Base-by-base conservation (phyloP, 2,888 invertebrate genomes). In the Drosophila peninsularis region DNA sequence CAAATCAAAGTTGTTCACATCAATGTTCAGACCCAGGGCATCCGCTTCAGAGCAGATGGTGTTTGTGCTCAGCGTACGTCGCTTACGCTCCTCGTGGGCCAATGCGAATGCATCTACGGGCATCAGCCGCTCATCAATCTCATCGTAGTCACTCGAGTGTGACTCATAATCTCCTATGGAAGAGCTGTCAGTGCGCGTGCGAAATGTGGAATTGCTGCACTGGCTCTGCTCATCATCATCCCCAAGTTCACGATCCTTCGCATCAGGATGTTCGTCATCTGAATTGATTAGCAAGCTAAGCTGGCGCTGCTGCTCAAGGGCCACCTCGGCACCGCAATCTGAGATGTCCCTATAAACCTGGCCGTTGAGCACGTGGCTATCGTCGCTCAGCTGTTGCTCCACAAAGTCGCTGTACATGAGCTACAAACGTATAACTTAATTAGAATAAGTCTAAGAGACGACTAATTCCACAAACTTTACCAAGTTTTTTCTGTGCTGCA, bases 111-210 rank as follows among this genome's bases (percentile, higher is more conserved):
- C 32, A 24, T 78, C 66, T 1, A 17, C 13, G 1, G 49, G 24
- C 41, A 62, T 9, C 36, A 79, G 11, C 11, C 32, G 24, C 5
- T 49, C 39, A 14, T 68, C 72, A 45, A 80, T 75, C 2, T 90
- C 90, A 36, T 91, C 92, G 61, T 92, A 92, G 62, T 92, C 92
- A 72, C 92, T 92, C 5, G 92, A 87, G 54, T 92, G 92, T 50
- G 92, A 92, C 73, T 92, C 92, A 71, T 92, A 92, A 62, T 92
- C 92, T 13, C 90, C 92, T 62, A 92, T 92, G 3, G 92, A 92
- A 9, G 91, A 92, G 56, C 91, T 92, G 44, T 91, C 91, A 0
- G 91, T 92, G 61, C 92, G 90, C 1, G 89, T 88, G 19, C 91
- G 90, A 84, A 92, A 92, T 47, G 91, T 91, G 11, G 80, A 81